Percentiles rank a stretch among this genome's conserved stretches.
Evolutionary conservation across 2,113 vertebrate genomes (phyloP).

Genomic region (Orcinus orca): DNA sequence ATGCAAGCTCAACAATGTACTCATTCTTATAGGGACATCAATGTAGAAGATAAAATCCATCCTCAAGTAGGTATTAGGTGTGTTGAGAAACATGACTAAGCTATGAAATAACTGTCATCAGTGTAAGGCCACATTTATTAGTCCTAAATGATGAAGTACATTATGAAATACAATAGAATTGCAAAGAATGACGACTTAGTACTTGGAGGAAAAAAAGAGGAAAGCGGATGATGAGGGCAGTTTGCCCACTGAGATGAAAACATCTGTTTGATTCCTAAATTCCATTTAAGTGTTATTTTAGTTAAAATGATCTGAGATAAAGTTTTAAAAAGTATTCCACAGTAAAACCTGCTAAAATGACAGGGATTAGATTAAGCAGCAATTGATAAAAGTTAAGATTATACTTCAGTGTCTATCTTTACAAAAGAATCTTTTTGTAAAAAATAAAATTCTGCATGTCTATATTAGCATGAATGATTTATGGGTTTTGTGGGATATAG

Average conservation of each 20-base stretch:
- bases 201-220: neutral
- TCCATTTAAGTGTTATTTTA: slow-evolving; percentile 19
- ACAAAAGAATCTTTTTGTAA: neutral
- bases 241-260: slow-evolving; percentile 36
- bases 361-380: neutral
- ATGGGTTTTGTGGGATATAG: neutral
- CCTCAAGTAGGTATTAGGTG: neutral
- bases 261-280: slow-evolving; percentile 36
- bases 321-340: neutral
- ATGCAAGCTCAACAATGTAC: neutral
- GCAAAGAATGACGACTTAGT: neutral
- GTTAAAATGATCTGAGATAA: slow-evolving; percentile 13
- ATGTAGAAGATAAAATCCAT: neutral
- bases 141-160: slow-evolving; percentile 16
- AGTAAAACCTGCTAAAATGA: slow-evolving; percentile 18
- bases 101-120: neutral
- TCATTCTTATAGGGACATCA: neutral
- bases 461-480: neutral
- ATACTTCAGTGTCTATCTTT: neutral
- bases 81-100: neutral
- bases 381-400: slow-evolving; percentile 39
- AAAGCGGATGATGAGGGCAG: neutral
- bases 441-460: neutral
- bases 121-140: neutral
- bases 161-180: slow-evolving; percentile 17